These are phyloP conservation scores for Eledone cirrhosa DNA, from an alignment of 2,888 invertebrate genomes.

Conservation along the genomic window DNA sequence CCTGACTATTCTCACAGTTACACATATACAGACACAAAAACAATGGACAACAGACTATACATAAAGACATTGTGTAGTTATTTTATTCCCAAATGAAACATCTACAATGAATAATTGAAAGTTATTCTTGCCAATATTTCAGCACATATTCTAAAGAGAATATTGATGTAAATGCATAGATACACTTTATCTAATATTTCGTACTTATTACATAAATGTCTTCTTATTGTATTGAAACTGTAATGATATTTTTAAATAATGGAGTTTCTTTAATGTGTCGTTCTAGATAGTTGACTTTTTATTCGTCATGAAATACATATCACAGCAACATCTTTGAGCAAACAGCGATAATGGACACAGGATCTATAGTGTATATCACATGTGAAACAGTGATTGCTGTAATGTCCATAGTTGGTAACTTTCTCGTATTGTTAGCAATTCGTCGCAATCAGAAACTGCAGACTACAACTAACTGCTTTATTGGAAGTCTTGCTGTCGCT, in stretches of 20 bases:
- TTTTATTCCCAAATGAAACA: no score
- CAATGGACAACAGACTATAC: no score
- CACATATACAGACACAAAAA: no score
- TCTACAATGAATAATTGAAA: no score
- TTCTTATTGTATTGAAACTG: no score
- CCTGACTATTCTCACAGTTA: no score
- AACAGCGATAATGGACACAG: constrained; percentile 26
- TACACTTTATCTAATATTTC: no score
- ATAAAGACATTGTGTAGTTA: no score
- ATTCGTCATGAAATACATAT: not conserved
- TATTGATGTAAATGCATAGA: no score
- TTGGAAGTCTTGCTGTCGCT: constrained; percentile 56
- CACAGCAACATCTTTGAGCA: not conserved
- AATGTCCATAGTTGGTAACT: constrained; percentile 48
- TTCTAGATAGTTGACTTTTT: not conserved
- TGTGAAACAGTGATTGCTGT: constrained; percentile 52
- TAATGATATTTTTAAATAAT: no score
- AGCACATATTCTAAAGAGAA: no score
- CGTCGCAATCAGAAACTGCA: constrained; percentile 45
- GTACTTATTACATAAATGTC: not conserved
- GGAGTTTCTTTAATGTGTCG: not conserved
- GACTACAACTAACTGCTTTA: constrained; percentile 58
- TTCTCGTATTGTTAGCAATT: constrained; percentile 53
- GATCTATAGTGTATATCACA: constrained; percentile 45
- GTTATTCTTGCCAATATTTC: no score